Percentiles rank a stretch among this genome's conserved stretches.
These are phyloP conservation scores for Triops longicaudatus DNA, from an alignment of 1,140 invertebrate species.

Conservation along the genomic window DNA sequence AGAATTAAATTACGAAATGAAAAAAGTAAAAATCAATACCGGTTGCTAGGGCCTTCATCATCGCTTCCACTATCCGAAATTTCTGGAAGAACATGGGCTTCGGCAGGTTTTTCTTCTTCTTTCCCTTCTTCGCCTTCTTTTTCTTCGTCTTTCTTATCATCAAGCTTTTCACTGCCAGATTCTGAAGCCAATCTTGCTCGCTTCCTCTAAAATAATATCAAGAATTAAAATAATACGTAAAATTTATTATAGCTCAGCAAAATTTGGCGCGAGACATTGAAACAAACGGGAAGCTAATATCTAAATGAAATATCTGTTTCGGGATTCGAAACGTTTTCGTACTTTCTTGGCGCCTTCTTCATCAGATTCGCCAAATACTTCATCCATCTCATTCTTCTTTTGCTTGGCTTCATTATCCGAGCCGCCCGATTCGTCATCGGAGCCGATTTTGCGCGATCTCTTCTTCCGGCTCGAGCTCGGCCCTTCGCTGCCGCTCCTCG, in stretches of 20 bases:
- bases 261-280: no score
- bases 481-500: constrained; percentile 23
- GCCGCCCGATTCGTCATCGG: constrained; percentile 30
- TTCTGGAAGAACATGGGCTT: constrained; percentile 21
- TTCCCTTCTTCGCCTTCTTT: constrained; percentile 37
- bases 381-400: constrained; percentile 29
- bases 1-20: constrained; percentile 15
- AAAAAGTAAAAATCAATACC: background rate
- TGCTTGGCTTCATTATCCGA: constrained; percentile 33
- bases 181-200: background rate
- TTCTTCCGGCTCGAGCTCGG: constrained; percentile 22
- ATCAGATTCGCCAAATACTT: constrained; percentile 35
- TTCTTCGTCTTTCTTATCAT: constrained; percentile 31
- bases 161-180: constrained; percentile 23
- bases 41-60: constrained; percentile 42
- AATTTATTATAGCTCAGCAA: no score
- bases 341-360: constrained; percentile 29
- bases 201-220: constrained; percentile 13
- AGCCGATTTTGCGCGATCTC: constrained; percentile 22
- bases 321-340: background rate
- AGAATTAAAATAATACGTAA: background rate
- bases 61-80: constrained; percentile 42
- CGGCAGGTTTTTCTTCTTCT: constrained; percentile 18
- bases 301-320: background rate
- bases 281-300: no score